These are phyloP conservation scores for Drosophila triauraria DNA, from an alignment of 1,140 invertebrate genomes.

Conservation along the genomic window DNA sequence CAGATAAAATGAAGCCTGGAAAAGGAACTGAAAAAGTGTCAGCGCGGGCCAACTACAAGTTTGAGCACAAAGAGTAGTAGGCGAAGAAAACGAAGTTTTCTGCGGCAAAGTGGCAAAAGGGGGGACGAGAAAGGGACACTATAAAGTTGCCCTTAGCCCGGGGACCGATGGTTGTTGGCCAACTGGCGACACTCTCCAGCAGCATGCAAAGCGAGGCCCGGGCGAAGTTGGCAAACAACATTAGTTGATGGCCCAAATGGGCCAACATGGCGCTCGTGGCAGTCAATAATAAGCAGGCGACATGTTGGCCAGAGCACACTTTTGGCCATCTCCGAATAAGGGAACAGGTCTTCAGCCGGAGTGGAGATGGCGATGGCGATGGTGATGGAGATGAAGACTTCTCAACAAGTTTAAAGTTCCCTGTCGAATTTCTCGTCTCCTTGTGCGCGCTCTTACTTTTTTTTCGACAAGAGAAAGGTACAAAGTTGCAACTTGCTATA, in stretches of 20 bases:
- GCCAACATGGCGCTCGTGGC: slow-evolving; percentile 78
- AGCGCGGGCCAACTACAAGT: slow-evolving; percentile 68
- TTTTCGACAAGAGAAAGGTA: slow-evolving; percentile 4
- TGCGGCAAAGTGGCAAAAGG: slow-evolving; percentile 11
- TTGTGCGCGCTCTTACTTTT: neutral
- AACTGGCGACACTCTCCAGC: slow-evolving; percentile 56
- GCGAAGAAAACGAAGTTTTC: slow-evolving; percentile 57
- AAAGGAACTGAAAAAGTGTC: slow-evolving; percentile 74
- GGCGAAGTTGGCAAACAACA: slow-evolving; percentile 79
- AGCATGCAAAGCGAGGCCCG: slow-evolving; percentile 56
- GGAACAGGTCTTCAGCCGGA: slow-evolving; percentile 1
- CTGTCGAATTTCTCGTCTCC: slow-evolving; percentile 31
- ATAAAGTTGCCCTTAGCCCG: slow-evolving; percentile 50
- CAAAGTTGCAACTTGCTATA: slow-evolving; percentile 35
- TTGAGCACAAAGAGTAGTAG: slow-evolving; percentile 31
- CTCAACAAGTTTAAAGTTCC: slow-evolving; percentile 73
- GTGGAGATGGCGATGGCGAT: slow-evolving; percentile 12
- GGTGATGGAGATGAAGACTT: slow-evolving; percentile 49
- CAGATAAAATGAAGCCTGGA: slow-evolving; percentile 67
- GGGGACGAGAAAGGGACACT: neutral
- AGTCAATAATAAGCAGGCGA: slow-evolving; percentile 83
- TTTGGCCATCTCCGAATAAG: slow-evolving; percentile 41
- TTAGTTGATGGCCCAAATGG: slow-evolving; percentile 82
- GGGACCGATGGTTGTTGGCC: slow-evolving; percentile 42
- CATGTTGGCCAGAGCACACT: slow-evolving; percentile 77